Conservation (phyloP, 2,113 vertebrate genomes). For the Erpornis zantholeuca region DNA sequence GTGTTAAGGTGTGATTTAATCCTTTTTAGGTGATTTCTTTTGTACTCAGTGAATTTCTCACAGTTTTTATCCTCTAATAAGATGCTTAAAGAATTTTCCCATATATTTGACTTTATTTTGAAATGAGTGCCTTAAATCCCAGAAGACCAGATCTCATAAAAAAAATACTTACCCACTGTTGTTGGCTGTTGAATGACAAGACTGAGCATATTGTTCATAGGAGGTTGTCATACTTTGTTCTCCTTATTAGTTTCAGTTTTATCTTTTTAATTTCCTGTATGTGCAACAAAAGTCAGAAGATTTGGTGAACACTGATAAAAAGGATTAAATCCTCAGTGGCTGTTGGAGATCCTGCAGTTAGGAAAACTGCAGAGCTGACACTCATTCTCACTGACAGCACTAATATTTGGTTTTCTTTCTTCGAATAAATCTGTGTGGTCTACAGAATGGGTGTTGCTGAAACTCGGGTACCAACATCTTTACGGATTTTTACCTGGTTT, state of each 20-base stretch:
- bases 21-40: neutral
- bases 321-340: neutral
- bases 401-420: neutral
- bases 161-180: neutral
- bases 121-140: neutral
- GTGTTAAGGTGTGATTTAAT: neutral
- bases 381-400: rapidly evolving
- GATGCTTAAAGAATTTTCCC: neutral
- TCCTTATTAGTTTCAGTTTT: constrained; percentile 8
- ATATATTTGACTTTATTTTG: neutral
- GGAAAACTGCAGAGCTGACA: neutral
- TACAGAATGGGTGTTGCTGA: neutral
- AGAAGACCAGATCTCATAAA: neutral
- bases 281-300: neutral
- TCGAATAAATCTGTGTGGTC: neutral
- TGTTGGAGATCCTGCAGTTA: neutral
- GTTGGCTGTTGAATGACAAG: neutral
- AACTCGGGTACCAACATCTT: neutral
- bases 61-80: neutral
- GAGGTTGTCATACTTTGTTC: neutral
- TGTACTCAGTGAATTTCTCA: neutral
- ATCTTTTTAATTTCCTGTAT: constrained; percentile 43
- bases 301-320: neutral
- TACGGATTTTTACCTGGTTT: neutral
- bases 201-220: neutral